Evolutionary conservation across 2,797 vertebrate species (phyloP).

Genomic region (Anableps anableps): DNA sequence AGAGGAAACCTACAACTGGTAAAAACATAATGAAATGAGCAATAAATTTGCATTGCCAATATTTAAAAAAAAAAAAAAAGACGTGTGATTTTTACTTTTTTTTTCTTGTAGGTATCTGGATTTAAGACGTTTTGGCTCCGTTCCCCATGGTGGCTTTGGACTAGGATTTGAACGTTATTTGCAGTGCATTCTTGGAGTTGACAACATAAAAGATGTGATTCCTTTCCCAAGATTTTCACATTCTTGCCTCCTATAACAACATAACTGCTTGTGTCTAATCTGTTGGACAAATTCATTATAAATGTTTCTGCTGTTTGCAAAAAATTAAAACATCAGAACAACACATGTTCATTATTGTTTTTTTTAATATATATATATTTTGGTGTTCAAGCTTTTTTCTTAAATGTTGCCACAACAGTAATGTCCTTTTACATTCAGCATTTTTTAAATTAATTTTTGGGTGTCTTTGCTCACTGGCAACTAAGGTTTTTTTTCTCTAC

Average conservation of each 20-base stretch:
- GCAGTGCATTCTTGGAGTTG: slow-evolving; percentile 91
- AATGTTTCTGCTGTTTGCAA: slow-evolving; percentile 10
- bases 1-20: slow-evolving; percentile 89
- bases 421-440: not conserved
- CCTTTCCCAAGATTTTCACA: slow-evolving; percentile 93
- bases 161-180: slow-evolving; percentile 97
- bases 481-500: not conserved
- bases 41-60: not conserved
- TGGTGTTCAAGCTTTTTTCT: not conserved
- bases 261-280: not conserved
- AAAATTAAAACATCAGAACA: slow-evolving; percentile 27
- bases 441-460: not conserved
- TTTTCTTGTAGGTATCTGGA: slow-evolving; percentile 90
- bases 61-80: not conserved
- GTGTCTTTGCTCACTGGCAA: not conserved
- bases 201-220: slow-evolving; percentile 96
- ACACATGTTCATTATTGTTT: not conserved
- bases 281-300: not conserved
- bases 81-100: not conserved
- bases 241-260: slow-evolving; percentile 88
- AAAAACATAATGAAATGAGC: slow-evolving; percentile 55
- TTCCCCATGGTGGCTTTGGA: slow-evolving; percentile 96
- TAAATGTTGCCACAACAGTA: not conserved
- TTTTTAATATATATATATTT: not conserved
- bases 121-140: slow-evolving; percentile 91